Evolutionary conservation across 2,113 vertebrate genomes (phyloP).

Genomic region (Brachionichthys hirsutus): DNA sequence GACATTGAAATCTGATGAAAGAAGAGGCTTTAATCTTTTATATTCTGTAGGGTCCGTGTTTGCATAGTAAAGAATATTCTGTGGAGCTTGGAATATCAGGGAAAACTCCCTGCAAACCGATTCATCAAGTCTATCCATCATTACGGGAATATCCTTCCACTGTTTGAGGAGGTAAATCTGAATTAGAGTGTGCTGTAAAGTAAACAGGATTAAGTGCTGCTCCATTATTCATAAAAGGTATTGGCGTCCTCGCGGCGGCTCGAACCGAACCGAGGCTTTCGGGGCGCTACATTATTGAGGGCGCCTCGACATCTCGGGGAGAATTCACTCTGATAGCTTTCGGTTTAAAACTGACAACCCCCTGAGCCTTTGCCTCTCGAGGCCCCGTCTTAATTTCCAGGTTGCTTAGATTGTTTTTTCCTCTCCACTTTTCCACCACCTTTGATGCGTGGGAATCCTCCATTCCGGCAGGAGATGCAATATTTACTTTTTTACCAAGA

Average conservation of each 20-base stretch:
- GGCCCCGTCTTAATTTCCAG: conserved; percentile 9
- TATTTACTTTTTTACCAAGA: too few relatives aligned
- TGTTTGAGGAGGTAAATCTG: conserved; percentile 8
- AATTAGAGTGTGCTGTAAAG: conserved; percentile 35
- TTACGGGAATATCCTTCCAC: not conserved
- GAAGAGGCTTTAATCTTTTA: too few relatives aligned
- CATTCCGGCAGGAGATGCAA: too few relatives aligned
- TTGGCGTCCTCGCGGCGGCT: conserved; percentile 27
- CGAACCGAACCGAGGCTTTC: conserved; percentile 14
- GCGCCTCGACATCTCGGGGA: conserved; percentile 25
- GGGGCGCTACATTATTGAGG: conserved; percentile 52
- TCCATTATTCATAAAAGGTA: conserved; percentile 54
- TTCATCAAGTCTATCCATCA: not conserved
- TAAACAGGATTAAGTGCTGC: conserved; percentile 24
- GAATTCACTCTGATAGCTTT: conserved; percentile 31
- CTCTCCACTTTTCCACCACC: not conserved
- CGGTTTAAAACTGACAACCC: conserved; percentile 34
- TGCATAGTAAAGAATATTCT: too few relatives aligned
- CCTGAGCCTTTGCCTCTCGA: conserved; percentile 10
- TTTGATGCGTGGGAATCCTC: too few relatives aligned
- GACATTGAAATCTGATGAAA: too few relatives aligned
- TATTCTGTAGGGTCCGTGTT: too few relatives aligned
- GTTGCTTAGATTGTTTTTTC: conserved; percentile 3
- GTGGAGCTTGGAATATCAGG: too few relatives aligned
- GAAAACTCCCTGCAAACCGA: too few relatives aligned